Evolutionary conservation across 2,888 invertebrate species (phyloP), one percentile per base, ranked within the genome.

Genomic region (Argynnis bischoffii): DNA sequence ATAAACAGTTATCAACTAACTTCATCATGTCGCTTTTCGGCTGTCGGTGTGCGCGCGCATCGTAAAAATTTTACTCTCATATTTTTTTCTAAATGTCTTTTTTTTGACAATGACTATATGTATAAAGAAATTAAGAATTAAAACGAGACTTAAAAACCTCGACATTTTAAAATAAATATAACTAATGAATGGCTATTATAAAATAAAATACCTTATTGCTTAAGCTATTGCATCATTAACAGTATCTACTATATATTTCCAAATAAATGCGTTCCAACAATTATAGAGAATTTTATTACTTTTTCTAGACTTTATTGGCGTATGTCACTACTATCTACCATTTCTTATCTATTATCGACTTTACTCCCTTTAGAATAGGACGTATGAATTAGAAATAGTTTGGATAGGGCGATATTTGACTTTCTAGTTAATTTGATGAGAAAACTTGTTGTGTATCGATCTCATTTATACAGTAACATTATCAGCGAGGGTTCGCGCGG

Each of bases 381-480:
- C 13, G 26, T 57, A 55, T 6, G 50, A 16, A 61, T 47, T 56
- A 71, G 46, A 50, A 47, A 51, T 69, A 51, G 50, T 66, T 56
- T 69, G 65, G 73, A 70, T 73, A 55, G 71, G 75, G 71, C 59
- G 69, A 71, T 75, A 75, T 74, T 78, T 76, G 78, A 71, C 78
- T 85, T 88, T 87, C 86, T 84, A 87, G 82, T 87, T 90, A 90
- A 90, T 90, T 90, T 91, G 88, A 90, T 89, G 85, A 85, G 80
- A 81, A 87, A 90, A 89, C 81, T 92, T 88, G 85, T 77, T 79
- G 82, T 79, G 82, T 88, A 90, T 89, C 85, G 78, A 81, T 82
- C 81, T 88, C 88, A 89, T 90, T 91, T 89, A 87, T 89, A 86
- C 81, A 72, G 66, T 69, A 78, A 79, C 78, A 79, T 81, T 87